Evolutionary conservation across 2,113 vertebrate genomes (phyloP).

Genomic region (Oriolus oriolus): DNA sequence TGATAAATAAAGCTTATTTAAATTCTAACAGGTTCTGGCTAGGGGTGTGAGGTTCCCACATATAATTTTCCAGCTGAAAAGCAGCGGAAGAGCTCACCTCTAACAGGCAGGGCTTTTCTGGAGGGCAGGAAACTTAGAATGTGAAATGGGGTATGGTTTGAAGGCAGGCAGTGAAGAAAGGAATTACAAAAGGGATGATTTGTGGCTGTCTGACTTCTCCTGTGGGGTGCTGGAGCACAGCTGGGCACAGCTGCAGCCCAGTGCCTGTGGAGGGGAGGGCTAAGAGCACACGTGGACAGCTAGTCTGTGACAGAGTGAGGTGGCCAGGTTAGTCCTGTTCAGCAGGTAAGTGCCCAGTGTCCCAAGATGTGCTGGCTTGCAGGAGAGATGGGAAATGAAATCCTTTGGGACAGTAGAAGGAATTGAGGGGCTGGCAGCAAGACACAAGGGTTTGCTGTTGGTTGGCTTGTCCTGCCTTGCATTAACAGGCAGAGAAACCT

Average conservation of each 20-base stretch:
- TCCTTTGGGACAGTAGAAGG: neutral
- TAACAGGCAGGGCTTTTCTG: neutral
- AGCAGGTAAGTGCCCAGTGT: accelerated
- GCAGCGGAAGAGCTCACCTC: neutral
- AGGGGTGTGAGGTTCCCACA: neutral
- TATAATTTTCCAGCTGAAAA: neutral
- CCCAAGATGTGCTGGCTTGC: neutral
- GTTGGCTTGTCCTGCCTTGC: neutral
- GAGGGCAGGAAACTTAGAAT: neutral
- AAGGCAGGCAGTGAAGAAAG: neutral
- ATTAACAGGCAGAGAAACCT: neutral
- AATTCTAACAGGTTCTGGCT: neutral
- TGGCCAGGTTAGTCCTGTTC: neutral
- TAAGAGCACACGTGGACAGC: accelerated
- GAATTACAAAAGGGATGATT: neutral
- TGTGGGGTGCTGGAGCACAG: neutral
- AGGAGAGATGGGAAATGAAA: neutral
- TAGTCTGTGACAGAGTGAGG: neutral
- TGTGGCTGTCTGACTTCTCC: neutral
- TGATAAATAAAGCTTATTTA: neutral
- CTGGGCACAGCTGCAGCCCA: neutral
- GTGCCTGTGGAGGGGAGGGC: neutral
- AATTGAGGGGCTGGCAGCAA: neutral
- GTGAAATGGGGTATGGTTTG: neutral
- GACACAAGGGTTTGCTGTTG: neutral